Evolutionary conservation across 2,797 vertebrate species (phyloP).

Genomic region (Thripadectes ignobilis): DNA sequence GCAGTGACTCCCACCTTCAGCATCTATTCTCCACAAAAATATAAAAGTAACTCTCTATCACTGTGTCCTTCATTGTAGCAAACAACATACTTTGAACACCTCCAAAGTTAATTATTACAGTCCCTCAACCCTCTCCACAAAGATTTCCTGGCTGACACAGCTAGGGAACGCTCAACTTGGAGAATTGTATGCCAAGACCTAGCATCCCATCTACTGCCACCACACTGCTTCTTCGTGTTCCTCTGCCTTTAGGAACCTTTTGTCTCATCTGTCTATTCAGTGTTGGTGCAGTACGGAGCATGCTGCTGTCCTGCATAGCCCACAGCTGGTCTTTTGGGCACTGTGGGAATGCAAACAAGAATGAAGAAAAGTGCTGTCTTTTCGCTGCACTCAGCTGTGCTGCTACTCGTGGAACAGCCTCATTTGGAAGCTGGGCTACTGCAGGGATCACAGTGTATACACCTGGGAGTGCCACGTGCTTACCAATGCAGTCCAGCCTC

Average conservation of each 20-base stretch:
- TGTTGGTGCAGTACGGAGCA: fast-evolving
- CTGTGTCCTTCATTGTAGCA: not conserved
- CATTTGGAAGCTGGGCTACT: not conserved
- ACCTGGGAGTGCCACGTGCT: not conserved
- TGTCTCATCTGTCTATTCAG: not conserved
- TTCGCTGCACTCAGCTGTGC: not conserved
- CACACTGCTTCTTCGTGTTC: fast-evolving
- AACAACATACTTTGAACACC: not conserved
- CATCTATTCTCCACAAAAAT: not conserved
- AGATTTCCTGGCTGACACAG: not conserved
- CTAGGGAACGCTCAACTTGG: not conserved
- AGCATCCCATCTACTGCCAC: not conserved
- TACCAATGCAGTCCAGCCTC: not conserved
- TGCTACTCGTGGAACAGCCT: not conserved
- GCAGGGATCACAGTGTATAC: fast-evolving
- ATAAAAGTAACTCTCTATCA: not conserved
- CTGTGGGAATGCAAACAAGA: not conserved
- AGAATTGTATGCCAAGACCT: not conserved
- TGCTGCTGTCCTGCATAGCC: fast-evolving
- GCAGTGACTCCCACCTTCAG: not conserved
- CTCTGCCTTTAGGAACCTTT: not conserved
- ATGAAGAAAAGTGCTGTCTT: not conserved
- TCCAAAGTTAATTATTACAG: not conserved
- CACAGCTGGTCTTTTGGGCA: not conserved
- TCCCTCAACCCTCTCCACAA: not conserved